Evolutionary conservation across 2,888 invertebrate genomes (phyloP).

Genomic region (Cancer borealis): DNA sequence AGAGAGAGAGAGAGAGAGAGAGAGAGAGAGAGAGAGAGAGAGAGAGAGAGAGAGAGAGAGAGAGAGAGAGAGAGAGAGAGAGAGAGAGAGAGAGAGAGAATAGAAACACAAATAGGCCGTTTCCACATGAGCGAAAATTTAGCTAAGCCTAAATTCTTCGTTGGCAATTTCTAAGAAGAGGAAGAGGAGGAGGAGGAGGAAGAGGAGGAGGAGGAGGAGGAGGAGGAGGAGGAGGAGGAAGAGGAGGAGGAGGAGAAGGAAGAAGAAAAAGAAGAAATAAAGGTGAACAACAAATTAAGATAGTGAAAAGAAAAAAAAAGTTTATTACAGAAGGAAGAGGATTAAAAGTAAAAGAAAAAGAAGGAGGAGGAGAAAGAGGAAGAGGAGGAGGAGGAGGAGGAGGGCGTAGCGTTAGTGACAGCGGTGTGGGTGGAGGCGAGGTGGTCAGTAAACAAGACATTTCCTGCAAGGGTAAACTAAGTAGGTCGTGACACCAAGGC

Average conservation of each 20-base stretch:
- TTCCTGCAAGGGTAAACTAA: neutral
- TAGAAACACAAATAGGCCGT: neutral
- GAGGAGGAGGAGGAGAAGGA: neutral
- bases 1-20: slow-evolving; percentile 57
- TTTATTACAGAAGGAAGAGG: neutral
- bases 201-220: neutral
- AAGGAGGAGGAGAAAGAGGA: neutral
- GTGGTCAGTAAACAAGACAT: slow-evolving; percentile 34
- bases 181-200: neutral
- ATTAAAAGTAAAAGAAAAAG: neutral
- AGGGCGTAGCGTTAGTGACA: neutral
- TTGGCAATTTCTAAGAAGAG: neutral
- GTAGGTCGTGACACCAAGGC: neutral
- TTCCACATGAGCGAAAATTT: neutral
- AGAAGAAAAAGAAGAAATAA: slow-evolving; percentile 24
- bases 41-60: slow-evolving; percentile 14
- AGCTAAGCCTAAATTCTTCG: neutral
- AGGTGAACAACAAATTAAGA: neutral
- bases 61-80: slow-evolving; percentile 24
- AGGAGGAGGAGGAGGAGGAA: neutral
- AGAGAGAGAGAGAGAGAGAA: neutral
- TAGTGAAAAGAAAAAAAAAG: neutral
- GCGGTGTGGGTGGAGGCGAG: neutral
- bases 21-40: slow-evolving; percentile 49
- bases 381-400: neutral